A percentile compares a stretch with the other conserved stretches of the same genome.
These are phyloP conservation scores for Gasterosteus nipponicus DNA, from an alignment of 2,113 vertebrate genomes.

Conservation along the genomic window DNA sequence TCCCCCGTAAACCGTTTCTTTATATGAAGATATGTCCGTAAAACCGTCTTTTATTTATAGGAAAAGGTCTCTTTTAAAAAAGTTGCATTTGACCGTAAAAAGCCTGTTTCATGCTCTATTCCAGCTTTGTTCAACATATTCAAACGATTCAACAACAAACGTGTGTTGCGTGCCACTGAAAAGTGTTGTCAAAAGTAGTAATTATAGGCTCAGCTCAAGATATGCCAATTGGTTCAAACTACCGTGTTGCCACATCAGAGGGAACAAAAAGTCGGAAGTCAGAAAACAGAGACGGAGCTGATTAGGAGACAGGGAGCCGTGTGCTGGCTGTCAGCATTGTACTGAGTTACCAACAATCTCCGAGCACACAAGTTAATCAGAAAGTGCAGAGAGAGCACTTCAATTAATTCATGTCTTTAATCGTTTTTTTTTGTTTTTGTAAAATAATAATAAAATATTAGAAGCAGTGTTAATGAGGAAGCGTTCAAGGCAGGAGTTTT, in stretches of 20 bases:
- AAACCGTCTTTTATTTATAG: background rate
- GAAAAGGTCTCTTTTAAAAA: background rate
- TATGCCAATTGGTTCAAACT: conserved; percentile 72
- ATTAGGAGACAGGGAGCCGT: conserved; percentile 62
- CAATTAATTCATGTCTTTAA: background rate
- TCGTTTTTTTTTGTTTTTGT: background rate
- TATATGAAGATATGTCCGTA: background rate
- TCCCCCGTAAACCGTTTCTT: background rate
- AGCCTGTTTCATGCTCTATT: conserved; percentile 16
- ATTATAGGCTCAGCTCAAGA: conserved; percentile 74
- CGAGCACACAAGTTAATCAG: conserved; percentile 15
- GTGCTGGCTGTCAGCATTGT: conserved; percentile 68
- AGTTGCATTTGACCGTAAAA: background rate
- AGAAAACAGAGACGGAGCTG: conserved; percentile 40
- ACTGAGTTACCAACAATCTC: conserved; percentile 24
- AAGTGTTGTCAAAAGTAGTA: conserved; percentile 65
- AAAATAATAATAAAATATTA: no score
- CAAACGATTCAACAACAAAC: conserved; percentile 47
- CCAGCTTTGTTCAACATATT: conserved; percentile 23
- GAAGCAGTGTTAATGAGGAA: conserved; percentile 3
- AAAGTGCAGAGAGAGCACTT: conserved; percentile 7
- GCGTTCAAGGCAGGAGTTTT: background rate
- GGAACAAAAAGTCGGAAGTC: conserved; percentile 70
- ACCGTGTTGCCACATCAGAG: conserved; percentile 74
- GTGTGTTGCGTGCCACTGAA: conserved; percentile 71